A percentile compares a stretch with the other conserved stretches of the same genome.
Evolutionary conservation across 2,797 vertebrate genomes (phyloP).

Genomic region (Acipenser transmontanus): DNA sequence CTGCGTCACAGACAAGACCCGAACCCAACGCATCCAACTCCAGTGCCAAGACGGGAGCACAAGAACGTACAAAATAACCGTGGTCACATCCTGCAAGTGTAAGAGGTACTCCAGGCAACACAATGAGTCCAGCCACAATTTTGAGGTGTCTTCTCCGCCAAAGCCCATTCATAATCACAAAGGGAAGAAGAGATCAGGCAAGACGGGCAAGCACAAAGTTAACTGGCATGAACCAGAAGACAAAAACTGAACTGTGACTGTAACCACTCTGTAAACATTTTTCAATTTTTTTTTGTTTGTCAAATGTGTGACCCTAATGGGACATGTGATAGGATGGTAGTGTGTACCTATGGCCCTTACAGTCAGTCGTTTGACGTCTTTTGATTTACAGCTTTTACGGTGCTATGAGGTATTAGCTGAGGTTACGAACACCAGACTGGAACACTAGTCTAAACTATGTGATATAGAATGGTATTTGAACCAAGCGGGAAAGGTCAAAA

Average conservation of each 20-base stretch:
- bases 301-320: slow-evolving; percentile 11
- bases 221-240: slow-evolving; percentile 69
- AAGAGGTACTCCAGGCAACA: slow-evolving; percentile 83
- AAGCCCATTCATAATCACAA: slow-evolving; percentile 73
- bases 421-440: no score
- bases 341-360: slow-evolving; percentile 30
- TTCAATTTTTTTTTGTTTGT: background rate
- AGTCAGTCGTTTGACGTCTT: slow-evolving; percentile 22
- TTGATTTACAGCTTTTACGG: slow-evolving; percentile 7
- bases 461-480: no score
- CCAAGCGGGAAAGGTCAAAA: no score
- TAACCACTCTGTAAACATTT: slow-evolving; percentile 17
- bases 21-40: slow-evolving; percentile 84
- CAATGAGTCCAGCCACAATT: slow-evolving; percentile 82
- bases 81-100: slow-evolving; percentile 90
- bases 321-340: background rate
- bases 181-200: slow-evolving; percentile 73
- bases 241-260: slow-evolving; percentile 44
- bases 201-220: slow-evolving; percentile 63
- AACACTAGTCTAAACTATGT: no score
- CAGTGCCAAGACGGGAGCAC: slow-evolving; percentile 83
- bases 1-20: slow-evolving; percentile 81
- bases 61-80: slow-evolving; percentile 87
- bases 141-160: slow-evolving; percentile 61
- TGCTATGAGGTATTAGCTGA: no score